These are phyloP conservation scores for Anolis sagrei DNA, from an alignment of 2,113 vertebrate species.

Conservation along the genomic window DNA sequence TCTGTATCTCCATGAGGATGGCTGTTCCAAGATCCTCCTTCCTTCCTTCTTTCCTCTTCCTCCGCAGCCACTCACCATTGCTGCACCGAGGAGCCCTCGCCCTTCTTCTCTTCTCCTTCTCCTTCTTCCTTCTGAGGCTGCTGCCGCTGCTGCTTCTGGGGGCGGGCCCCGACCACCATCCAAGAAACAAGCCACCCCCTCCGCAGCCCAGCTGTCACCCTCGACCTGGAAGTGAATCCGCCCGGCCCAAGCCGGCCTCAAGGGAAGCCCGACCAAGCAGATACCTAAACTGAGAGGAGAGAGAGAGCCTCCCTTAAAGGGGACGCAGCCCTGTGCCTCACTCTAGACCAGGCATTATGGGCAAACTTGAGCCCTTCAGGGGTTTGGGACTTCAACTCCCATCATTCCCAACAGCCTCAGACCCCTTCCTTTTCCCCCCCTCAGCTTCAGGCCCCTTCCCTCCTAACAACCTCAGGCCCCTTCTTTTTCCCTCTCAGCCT, in stretches of 20 bases:
- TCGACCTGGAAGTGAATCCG: conserved; percentile 61
- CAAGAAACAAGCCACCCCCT: conserved; percentile 14
- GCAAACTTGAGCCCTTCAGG: no score
- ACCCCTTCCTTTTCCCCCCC: no score
- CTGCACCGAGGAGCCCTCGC: background rate
- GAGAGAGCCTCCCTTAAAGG: conserved; percentile 68
- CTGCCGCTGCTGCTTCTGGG: background rate
- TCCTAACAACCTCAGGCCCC: no score
- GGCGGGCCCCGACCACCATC: conserved; percentile 12
- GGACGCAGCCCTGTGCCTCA: conserved; percentile 15
- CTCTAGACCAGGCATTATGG: no score
- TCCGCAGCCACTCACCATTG: conserved; percentile 17
- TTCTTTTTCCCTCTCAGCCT: no score
- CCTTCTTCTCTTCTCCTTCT: background rate
- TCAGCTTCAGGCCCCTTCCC: no score
- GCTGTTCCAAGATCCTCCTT: background rate
- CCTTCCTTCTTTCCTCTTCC: background rate
- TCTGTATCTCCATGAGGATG: no score
- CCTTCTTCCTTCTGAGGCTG: background rate
- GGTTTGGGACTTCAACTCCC: no score
- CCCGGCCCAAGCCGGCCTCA: conserved; percentile 23
- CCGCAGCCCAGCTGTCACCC: conserved; percentile 21
- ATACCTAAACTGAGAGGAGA: no score
- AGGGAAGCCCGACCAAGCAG: rapidly evolving
- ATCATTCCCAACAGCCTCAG: background rate